Evolutionary conservation across 2,797 vertebrate species (phyloP).

Genomic region (Poecilia wingei): DNA sequence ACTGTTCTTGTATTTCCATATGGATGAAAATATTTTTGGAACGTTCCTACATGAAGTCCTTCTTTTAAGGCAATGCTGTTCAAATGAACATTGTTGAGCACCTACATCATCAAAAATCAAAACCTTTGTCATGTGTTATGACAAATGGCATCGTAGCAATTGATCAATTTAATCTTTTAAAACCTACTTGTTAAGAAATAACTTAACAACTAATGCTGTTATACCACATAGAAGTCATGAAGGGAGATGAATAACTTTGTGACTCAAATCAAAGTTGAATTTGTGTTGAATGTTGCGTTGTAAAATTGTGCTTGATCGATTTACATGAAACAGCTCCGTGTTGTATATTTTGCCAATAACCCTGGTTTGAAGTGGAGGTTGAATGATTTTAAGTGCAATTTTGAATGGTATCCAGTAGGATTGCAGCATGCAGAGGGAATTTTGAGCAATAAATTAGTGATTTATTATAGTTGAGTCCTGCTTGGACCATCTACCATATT

Average conservation of each 20-base stretch:
- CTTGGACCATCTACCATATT: not conserved
- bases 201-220: not conserved
- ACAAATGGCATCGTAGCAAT: not conserved
- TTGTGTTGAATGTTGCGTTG: not conserved
- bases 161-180: not conserved
- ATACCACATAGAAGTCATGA: not conserved
- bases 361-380: not conserved
- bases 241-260: not conserved
- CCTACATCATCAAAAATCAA: not conserved
- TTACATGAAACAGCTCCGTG: not conserved
- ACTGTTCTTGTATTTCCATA: not conserved
- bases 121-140: not conserved
- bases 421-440: not conserved
- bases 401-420: not conserved
- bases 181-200: not conserved
- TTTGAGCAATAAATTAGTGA: not conserved
- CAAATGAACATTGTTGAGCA: not conserved
- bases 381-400: not conserved
- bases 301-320: not conserved
- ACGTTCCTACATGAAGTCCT: not conserved
- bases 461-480: not conserved
- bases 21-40: not conserved
- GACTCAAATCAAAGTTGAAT: not conserved
- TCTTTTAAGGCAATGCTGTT: not conserved
- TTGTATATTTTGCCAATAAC: not conserved